phyloP scores from a whole-genome alignment of 2,888 invertebrate genomes.

The Apeira syringaria region DNA sequence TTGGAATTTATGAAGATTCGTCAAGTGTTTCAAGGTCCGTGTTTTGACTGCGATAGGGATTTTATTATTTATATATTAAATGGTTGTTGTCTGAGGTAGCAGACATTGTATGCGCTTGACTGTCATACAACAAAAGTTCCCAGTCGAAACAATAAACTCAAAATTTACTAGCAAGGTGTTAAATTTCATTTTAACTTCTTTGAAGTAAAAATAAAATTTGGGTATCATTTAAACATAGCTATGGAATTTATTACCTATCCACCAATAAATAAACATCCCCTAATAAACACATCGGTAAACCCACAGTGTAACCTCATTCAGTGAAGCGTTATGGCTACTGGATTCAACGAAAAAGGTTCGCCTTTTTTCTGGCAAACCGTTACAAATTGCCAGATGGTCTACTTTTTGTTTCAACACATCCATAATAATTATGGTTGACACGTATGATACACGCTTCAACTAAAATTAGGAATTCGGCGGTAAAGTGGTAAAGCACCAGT shows the following conservation, averaged over 20 bases:
- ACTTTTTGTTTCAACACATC: slow-evolving; percentile 69
- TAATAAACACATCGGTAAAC: slow-evolving; percentile 38
- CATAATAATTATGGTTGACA: slow-evolving; percentile 64
- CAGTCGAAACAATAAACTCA: too few relatives aligned
- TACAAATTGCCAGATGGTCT: slow-evolving; percentile 74
- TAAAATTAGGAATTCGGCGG: slow-evolving; percentile 54
- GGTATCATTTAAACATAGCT: too few relatives aligned
- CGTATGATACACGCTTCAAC: slow-evolving; percentile 56
- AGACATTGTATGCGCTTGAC: too few relatives aligned
- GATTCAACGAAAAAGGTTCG: slow-evolving; percentile 65
- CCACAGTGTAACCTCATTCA: slow-evolving; percentile 49
- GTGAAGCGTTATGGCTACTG: slow-evolving; percentile 73
- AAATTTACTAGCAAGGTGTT: too few relatives aligned
- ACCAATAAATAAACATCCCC: slow-evolving; percentile 12
- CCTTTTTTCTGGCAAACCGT: slow-evolving; percentile 69
- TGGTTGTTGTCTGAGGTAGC: too few relatives aligned
- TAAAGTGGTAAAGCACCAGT: slow-evolving; percentile 28
- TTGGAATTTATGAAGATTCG: too few relatives aligned
- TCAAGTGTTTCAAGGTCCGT: too few relatives aligned
- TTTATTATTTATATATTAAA: too few relatives aligned
- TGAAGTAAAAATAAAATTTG: too few relatives aligned
- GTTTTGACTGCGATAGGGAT: too few relatives aligned
- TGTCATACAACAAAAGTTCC: too few relatives aligned
- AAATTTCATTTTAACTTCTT: too few relatives aligned
- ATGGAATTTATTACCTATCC: slow-evolving; percentile 22